These are phyloP conservation scores for Willowsia nigromaculata DNA, from an alignment of 2,888 invertebrate species.

Conservation along the genomic window DNA sequence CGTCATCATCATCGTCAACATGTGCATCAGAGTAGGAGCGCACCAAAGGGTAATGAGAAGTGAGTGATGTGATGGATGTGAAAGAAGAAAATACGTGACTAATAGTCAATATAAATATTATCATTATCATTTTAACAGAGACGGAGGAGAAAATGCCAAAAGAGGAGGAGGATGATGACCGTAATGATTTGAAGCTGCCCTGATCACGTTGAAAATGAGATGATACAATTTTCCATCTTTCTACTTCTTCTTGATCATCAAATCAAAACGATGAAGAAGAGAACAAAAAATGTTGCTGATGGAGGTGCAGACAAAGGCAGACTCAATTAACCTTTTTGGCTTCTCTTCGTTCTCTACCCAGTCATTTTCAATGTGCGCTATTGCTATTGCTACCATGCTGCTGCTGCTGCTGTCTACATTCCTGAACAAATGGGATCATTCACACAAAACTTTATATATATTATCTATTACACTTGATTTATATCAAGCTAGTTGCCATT, in stretches of 20 bases:
- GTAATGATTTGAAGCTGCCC: not conserved
- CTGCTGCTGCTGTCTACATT: not conserved
- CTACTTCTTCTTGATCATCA: not conserved
- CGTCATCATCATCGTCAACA: not conserved
- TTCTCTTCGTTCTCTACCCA: not conserved
- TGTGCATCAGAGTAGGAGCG: not conserved
- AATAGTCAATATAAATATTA: slow-evolving; percentile 58
- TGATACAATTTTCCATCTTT: slow-evolving; percentile 25
- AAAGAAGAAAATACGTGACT: slow-evolving; percentile 43
- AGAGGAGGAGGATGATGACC: not conserved
- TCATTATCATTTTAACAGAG: slow-evolving; percentile 28
- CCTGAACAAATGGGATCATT: not conserved
- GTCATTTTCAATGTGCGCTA: not conserved
- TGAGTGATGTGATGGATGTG: not conserved
- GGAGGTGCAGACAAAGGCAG: slow-evolving; percentile 61
- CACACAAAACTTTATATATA: too few species aligned
- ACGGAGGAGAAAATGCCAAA: not conserved
- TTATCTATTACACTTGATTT: too few species aligned
- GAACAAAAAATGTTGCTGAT: not conserved
- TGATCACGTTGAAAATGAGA: slow-evolving; percentile 22
- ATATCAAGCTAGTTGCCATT: too few species aligned
- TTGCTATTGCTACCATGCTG: not conserved
- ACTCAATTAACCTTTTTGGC: slow-evolving; percentile 68
- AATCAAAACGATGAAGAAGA: not conserved
- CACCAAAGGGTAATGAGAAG: not conserved